phyloP scores from a whole-genome alignment of 2,797 vertebrate species.

The Periophthalmus magnuspinnatus region DNA sequence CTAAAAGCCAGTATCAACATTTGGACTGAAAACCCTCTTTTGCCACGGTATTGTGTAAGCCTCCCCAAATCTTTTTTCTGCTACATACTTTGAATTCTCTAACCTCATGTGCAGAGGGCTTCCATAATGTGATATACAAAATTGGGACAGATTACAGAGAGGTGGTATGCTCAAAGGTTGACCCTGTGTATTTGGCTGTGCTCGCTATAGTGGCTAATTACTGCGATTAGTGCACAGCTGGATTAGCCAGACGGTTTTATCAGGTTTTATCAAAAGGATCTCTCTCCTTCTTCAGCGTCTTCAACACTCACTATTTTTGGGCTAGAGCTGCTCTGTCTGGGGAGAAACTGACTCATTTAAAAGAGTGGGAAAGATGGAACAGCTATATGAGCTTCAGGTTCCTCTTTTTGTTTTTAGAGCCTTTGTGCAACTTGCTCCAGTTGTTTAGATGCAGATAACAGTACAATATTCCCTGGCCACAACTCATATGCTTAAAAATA shows the following conservation, averaged over 20 bases:
- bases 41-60: no score
- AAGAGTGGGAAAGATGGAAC: conserved; percentile 69
- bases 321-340: conserved; percentile 59
- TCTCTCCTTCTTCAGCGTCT: conserved; percentile 83
- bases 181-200: conserved; percentile 76
- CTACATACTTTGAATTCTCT: conserved; percentile 13
- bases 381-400: conserved; percentile 44
- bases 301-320: conserved; percentile 73
- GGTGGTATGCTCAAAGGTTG: conserved; percentile 65
- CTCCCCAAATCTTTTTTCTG: neutral
- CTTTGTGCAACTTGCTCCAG: conserved; percentile 2
- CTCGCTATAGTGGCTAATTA: conserved; percentile 86
- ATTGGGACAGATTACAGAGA: conserved; percentile 32
- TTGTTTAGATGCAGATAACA: neutral
- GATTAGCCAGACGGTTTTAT: conserved; percentile 86
- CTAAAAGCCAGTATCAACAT: neutral
- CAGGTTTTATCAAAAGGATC: conserved; percentile 92
- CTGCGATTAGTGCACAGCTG: conserved; percentile 96
- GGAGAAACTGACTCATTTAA: conserved; percentile 65
- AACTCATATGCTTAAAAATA: neutral
- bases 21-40: neutral
- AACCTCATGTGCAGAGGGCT: conserved; percentile 31
- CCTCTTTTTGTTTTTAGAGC: conserved; percentile 55
- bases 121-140: conserved; percentile 60
- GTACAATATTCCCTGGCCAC: neutral